Conservation (phyloP, 2,888 invertebrate species). For the Griposia aprilina region DNA sequence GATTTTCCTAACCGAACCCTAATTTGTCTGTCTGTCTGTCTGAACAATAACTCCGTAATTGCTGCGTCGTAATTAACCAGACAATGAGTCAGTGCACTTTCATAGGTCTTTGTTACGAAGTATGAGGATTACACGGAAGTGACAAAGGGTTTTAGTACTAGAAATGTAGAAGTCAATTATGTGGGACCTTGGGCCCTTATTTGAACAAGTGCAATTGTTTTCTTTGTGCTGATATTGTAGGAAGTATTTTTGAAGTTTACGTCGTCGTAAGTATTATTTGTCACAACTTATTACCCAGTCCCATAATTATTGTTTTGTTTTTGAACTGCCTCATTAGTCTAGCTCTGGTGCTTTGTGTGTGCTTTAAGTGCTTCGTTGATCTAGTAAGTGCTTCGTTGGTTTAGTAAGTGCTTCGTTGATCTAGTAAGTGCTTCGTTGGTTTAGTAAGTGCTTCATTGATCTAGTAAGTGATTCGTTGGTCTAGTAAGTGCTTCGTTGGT, state of each 20-base stretch:
- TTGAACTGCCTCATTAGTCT: no score
- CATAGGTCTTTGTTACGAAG: slow-evolving; percentile 66
- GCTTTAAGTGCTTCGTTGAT: no score
- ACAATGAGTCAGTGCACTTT: slow-evolving; percentile 68
- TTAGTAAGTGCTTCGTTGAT: no score
- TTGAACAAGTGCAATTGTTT: slow-evolving; percentile 46
- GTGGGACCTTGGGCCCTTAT: slow-evolving; percentile 60
- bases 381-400: no score
- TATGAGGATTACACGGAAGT: slow-evolving; percentile 58
- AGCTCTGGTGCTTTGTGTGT: no score
- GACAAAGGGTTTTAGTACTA: slow-evolving; percentile 65
- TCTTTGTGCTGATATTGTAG: slow-evolving; percentile 52
- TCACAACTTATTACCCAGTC: not conserved
- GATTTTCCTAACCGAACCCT: slow-evolving; percentile 62
- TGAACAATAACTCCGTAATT: slow-evolving; percentile 68
- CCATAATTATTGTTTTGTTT: no score
- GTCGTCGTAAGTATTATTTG: slow-evolving; percentile 15
- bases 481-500: no score
- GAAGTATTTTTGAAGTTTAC: slow-evolving; percentile 48
- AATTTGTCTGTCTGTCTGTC: slow-evolving; percentile 70
- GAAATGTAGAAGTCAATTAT: slow-evolving; percentile 62
- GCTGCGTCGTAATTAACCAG: slow-evolving; percentile 63
- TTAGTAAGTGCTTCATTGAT: no score
- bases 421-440: no score
- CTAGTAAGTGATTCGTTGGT: no score